Percentiles rank a stretch among this genome's conserved stretches.
Evolutionary conservation across 2,888 invertebrate genomes (phyloP).

Genomic region (Diachrysia chrysitis): DNA sequence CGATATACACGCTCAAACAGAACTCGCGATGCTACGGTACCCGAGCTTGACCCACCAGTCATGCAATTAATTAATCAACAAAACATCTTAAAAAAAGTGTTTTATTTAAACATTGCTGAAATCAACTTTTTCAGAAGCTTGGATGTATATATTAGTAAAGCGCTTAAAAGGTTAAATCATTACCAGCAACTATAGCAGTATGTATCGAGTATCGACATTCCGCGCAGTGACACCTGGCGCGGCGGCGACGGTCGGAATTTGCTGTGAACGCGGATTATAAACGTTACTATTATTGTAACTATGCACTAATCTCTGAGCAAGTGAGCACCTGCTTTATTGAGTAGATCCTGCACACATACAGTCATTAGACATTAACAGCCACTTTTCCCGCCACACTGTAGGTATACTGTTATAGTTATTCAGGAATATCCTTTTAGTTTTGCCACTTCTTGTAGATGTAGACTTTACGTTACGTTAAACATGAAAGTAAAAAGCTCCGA

Average conservation of each 20-base stretch:
- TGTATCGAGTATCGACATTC: constrained; percentile 1
- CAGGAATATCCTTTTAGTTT: constrained; percentile 1
- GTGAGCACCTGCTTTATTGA: background rate
- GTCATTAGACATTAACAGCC: background rate
- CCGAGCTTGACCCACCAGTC: too few relatives aligned
- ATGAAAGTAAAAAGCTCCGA: too few relatives aligned
- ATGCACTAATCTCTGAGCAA: background rate
- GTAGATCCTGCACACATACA: background rate
- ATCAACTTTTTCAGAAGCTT: background rate
- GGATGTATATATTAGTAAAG: too few relatives aligned
- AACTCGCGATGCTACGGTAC: too few relatives aligned
- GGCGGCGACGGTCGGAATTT: background rate
- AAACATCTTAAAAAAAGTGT: too few relatives aligned
- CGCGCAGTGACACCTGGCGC: background rate
- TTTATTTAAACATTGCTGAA: background rate
- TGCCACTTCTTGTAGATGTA: background rate
- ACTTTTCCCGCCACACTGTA: background rate
- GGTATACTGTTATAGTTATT: constrained; percentile 6
- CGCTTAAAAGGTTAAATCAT: too few relatives aligned
- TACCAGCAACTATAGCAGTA: background rate
- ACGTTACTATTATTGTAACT: background rate
- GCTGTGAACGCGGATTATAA: background rate
- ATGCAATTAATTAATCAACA: too few relatives aligned
- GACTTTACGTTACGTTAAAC: background rate
- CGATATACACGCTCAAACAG: too few relatives aligned